Percentiles rank a stretch among this genome's conserved stretches.
Evolutionary conservation across 1,140 invertebrate genomes (phyloP).

Genomic region (Diorhabda sublineata): DNA sequence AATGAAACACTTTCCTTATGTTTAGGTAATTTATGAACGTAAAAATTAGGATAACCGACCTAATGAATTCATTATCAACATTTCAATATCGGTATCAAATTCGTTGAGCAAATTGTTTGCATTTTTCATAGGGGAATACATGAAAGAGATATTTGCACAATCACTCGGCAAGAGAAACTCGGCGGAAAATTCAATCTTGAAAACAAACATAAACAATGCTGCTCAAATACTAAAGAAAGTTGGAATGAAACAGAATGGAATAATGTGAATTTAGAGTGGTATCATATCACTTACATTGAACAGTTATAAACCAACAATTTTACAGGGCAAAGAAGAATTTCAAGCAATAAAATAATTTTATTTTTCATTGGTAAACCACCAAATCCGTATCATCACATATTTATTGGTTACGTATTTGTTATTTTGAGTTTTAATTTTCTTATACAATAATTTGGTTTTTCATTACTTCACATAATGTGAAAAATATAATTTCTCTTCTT

Average conservation of each 20-base stretch:
- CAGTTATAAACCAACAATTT: neutral
- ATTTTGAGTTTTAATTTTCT: too few relatives aligned
- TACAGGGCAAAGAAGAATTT: neutral
- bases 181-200: slow-evolving; percentile 2
- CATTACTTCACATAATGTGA: too few relatives aligned
- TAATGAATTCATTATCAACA: too few relatives aligned
- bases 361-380: too few relatives aligned
- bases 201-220: slow-evolving; percentile 3
- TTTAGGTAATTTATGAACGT: too few relatives aligned
- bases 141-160: slow-evolving; percentile 3
- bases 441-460: too few relatives aligned
- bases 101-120: neutral
- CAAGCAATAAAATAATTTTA: neutral
- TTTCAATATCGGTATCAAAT: too few relatives aligned
- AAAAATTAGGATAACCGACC: too few relatives aligned
- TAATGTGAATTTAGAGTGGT: neutral
- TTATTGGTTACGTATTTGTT: too few relatives aligned
- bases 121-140: neutral
- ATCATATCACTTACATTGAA: neutral
- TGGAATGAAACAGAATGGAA: slow-evolving; percentile 2
- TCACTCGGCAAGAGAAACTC: neutral
- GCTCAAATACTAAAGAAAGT: neutral
- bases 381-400: too few relatives aligned
- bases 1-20: too few relatives aligned
- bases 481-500: too few relatives aligned